Evolutionary conservation across 1,140 invertebrate genomes (phyloP).

Genomic region (Trichonephila inaurata): DNA sequence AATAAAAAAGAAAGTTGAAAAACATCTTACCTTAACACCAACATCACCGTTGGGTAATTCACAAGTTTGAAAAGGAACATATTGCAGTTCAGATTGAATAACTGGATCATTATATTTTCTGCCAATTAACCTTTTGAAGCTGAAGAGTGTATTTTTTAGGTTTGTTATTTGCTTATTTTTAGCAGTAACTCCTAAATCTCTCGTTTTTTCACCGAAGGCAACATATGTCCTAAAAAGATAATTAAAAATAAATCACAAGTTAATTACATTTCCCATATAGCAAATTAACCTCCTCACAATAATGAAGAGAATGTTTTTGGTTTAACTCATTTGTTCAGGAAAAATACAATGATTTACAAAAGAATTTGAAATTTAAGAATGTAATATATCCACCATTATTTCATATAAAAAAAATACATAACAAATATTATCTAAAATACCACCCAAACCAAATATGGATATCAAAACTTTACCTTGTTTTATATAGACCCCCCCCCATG

Average conservation of each 20-base stretch:
- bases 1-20: neutral
- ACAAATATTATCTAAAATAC: too few relatives aligned
- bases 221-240: constrained; percentile 87
- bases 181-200: constrained; percentile 96
- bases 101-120: constrained; percentile 88
- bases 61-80: constrained; percentile 88
- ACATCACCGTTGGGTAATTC: constrained; percentile 87
- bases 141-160: constrained; percentile 96
- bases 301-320: neutral
- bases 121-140: constrained; percentile 95
- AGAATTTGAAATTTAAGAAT: too few relatives aligned
- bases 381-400: too few relatives aligned
- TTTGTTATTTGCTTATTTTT: constrained; percentile 98
- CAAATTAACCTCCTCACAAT: neutral
- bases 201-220: constrained; percentile 94
- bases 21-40: constrained; percentile 86
- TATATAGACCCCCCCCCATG: too few relatives aligned
- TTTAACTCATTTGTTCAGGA: neutral
- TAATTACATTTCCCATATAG: neutral
- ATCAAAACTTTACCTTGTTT: too few relatives aligned
- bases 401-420: too few relatives aligned
- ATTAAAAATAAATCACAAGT: neutral
- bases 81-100: constrained; percentile 89
- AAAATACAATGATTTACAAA: too few relatives aligned
- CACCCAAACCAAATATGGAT: too few relatives aligned